phyloP scores from a whole-genome alignment of 2,113 vertebrate genomes.

The Shinisaurus crocodilurus region DNA sequence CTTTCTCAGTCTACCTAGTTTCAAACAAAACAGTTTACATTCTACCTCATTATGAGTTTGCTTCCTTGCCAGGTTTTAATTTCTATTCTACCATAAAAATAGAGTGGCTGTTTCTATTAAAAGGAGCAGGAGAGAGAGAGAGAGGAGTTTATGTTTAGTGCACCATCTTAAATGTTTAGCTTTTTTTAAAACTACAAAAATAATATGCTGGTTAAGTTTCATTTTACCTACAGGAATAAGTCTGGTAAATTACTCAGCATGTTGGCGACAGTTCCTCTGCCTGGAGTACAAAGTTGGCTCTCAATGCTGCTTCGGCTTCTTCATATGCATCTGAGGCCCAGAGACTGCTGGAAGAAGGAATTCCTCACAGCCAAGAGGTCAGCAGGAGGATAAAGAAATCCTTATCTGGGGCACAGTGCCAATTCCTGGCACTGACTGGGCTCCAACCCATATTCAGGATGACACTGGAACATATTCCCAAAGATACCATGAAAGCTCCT shows the following conservation, averaged over 20 bases:
- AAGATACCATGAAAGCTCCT: neutral
- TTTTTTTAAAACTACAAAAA: neutral
- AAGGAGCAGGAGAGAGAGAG: neutral
- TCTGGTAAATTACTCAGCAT: neutral
- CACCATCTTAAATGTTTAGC: neutral
- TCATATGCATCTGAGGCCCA: neutral
- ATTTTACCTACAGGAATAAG: conserved; percentile 8
- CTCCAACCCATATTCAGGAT: neutral
- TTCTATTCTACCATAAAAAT: neutral
- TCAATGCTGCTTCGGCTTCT: neutral
- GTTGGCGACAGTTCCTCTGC: neutral
- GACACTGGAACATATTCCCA: neutral
- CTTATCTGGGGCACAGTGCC: neutral
- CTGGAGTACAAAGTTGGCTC: neutral
- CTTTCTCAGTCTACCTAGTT: neutral
- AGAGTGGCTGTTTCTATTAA: conserved; percentile 3
- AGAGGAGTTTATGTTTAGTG: neutral
- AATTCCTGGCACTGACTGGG: neutral
- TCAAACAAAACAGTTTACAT: neutral
- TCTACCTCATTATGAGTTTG: neutral
- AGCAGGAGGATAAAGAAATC: neutral
- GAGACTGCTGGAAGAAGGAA: neutral
- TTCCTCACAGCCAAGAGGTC: neutral
- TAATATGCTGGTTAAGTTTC: neutral
- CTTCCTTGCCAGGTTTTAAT: neutral